phyloP scores from a whole-genome alignment of 1,140 invertebrate species.

The Diorhabda carinulata region DNA sequence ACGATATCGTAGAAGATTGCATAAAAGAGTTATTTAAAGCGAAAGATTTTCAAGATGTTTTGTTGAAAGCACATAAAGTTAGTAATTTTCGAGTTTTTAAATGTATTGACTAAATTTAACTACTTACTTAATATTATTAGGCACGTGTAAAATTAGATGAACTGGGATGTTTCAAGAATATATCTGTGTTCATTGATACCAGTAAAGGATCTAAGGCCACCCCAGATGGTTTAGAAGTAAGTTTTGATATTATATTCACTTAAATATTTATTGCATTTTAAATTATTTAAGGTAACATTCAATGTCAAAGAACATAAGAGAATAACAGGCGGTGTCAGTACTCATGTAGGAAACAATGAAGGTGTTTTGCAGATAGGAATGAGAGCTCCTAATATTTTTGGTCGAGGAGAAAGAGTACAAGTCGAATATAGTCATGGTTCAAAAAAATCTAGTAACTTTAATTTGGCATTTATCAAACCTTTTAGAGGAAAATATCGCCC shows the following conservation, averaged over 20 bases:
- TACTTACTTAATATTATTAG: constrained; percentile 35
- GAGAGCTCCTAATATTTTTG: constrained; percentile 73
- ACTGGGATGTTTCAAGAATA: constrained; percentile 78
- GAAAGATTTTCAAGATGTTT: constrained; percentile 61
- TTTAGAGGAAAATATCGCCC: constrained; percentile 56
- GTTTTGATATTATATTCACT: neutral
- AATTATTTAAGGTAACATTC: constrained; percentile 67
- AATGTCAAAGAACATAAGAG: constrained; percentile 71
- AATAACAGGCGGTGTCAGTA: constrained; percentile 74
- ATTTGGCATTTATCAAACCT: constrained; percentile 71
- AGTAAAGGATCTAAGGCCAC: constrained; percentile 65
- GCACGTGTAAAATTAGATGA: constrained; percentile 68
- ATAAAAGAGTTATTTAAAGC: constrained; percentile 71
- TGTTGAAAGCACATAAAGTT: constrained; percentile 57
- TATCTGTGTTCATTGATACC: constrained; percentile 80
- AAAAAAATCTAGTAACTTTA: constrained; percentile 68
- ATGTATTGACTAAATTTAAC: constrained; percentile 1
- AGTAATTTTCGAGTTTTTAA: constrained; percentile 9
- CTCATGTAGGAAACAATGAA: constrained; percentile 81
- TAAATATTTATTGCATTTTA: neutral
- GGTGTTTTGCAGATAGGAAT: constrained; percentile 69
- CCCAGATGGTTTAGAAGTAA: constrained; percentile 73
- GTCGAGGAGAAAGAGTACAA: constrained; percentile 73
- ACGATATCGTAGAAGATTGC: constrained; percentile 72
- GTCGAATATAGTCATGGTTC: constrained; percentile 74